phyloP scores from a whole-genome alignment of 2,888 invertebrate genomes.

The Melolontha melolontha region DNA sequence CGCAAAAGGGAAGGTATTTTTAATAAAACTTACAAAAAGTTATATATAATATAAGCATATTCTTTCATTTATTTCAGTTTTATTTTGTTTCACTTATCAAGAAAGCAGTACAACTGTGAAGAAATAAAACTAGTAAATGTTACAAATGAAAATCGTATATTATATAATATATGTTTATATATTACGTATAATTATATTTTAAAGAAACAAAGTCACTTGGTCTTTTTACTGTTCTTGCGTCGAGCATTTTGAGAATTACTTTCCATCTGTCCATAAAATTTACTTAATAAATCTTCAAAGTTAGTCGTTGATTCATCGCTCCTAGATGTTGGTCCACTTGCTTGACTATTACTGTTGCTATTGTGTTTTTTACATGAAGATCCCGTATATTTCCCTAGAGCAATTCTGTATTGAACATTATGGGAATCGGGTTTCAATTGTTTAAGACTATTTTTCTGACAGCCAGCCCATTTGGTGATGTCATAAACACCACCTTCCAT shows the following conservation, averaged over 20 bases:
- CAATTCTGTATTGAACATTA: slow-evolving; percentile 89
- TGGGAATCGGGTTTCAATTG: slow-evolving; percentile 93
- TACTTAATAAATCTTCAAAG: slow-evolving; percentile 85
- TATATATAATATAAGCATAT: slow-evolving; percentile 28
- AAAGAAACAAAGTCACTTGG: slow-evolving; percentile 31
- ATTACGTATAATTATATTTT: slow-evolving; percentile 24
- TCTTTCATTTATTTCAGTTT: slow-evolving; percentile 20
- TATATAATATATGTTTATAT: slow-evolving; percentile 32
- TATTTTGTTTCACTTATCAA: slow-evolving; percentile 6
- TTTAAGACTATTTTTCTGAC: slow-evolving; percentile 83
- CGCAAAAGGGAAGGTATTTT: slow-evolving; percentile 15
- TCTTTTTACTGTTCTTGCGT: slow-evolving; percentile 58
- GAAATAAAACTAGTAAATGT: slow-evolving; percentile 26
- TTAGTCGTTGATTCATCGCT: slow-evolving; percentile 78
- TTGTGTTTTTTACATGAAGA: slow-evolving; percentile 53
- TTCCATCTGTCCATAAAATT: slow-evolving; percentile 77
- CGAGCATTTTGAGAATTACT: slow-evolving; percentile 58
- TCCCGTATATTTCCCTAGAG: slow-evolving; percentile 76
- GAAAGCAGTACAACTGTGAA: slow-evolving; percentile 28
- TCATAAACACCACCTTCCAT: slow-evolving; percentile 97
- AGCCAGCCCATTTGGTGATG: slow-evolving; percentile 97
- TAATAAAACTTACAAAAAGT: background rate
- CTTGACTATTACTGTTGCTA: slow-evolving; percentile 48
- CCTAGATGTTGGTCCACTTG: slow-evolving; percentile 52
- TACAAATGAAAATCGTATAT: slow-evolving; percentile 25